A percentile compares a stretch with the other conserved stretches of the same genome.
Evolutionary conservation across 64 coral and sea anemone genomes (phyloP).

Genomic region (Montipora cactus): DNA sequence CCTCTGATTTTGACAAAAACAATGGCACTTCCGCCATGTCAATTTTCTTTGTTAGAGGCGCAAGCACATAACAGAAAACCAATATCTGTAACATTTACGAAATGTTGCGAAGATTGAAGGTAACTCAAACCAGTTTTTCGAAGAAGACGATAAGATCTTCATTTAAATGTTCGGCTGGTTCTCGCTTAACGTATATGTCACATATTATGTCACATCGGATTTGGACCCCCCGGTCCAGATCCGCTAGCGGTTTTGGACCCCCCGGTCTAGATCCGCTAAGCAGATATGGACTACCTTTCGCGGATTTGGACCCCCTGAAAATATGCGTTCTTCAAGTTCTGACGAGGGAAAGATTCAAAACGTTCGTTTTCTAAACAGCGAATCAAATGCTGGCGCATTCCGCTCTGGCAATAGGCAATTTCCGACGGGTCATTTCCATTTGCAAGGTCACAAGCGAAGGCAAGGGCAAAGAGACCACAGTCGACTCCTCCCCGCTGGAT

Average conservation of each 20-base stretch:
- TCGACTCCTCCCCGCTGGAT: neutral
- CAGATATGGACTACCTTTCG: constrained; percentile 1
- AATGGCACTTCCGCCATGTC: too few species aligned
- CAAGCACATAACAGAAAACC: too few species aligned
- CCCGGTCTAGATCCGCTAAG: neutral
- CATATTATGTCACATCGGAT: neutral
- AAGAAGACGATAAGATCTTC: too few species aligned
- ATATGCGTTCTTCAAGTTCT: neutral
- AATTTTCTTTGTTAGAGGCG: too few species aligned
- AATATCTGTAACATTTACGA: too few species aligned
- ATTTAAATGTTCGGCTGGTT: too few species aligned
- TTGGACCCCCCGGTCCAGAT: neutral
- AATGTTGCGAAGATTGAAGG: too few species aligned
- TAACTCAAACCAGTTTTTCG: too few species aligned
- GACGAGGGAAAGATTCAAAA: neutral
- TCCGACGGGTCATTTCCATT: constrained; percentile 3
- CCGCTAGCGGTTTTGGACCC: neutral
- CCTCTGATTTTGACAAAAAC: too few species aligned
- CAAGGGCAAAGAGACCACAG: constrained; percentile 11
- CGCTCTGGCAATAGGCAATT: constrained; percentile 13
- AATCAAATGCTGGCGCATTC: neutral
- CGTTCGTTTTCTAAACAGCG: neutral
- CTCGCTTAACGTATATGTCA: too few species aligned
- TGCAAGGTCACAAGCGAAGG: neutral
- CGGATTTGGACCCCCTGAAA: constrained; percentile 14